Evolutionary conservation across 1,140 invertebrate genomes (phyloP).

Genomic region (Drosophila nigrodunni): DNA sequence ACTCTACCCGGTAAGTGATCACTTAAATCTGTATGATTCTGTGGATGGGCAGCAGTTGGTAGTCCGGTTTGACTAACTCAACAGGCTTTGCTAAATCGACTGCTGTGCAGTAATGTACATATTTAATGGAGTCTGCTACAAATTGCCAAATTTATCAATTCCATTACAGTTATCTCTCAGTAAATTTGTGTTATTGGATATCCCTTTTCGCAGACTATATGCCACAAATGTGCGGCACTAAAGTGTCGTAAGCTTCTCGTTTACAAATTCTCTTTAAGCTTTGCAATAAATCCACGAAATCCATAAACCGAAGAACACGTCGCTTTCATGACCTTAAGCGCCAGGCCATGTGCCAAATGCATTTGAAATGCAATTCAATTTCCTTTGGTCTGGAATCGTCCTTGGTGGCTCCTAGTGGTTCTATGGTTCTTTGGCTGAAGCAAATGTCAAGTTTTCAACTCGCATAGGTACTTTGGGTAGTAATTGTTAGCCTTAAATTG

Average conservation of each 20-base stretch:
- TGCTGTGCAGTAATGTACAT: no score
- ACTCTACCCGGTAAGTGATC: no score
- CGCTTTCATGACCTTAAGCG: conserved; percentile 20
- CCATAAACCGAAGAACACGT: conserved; percentile 27
- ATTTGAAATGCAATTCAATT: conserved; percentile 78
- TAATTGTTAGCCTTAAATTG: conserved; percentile 67
- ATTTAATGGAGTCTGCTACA: no score
- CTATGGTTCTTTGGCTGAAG: neutral
- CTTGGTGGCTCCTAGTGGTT: conserved; percentile 26
- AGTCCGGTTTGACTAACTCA: no score
- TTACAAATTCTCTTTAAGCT: conserved; percentile 44
- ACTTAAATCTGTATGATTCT: no score
- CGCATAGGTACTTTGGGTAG: conserved; percentile 41
- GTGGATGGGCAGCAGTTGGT: no score
- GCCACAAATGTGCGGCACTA: neutral
- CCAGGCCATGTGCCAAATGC: conserved; percentile 56
- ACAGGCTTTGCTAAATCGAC: no score
- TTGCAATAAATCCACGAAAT: conserved; percentile 44
- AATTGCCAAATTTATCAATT: neutral
- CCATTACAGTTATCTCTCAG: neutral
- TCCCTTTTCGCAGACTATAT: neutral
- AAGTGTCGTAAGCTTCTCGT: conserved; percentile 6
- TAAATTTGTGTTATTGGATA: neutral
- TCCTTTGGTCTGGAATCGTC: conserved; percentile 45
- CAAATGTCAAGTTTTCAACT: conserved; percentile 3